Evolutionary conservation across 2,797 vertebrate species (phyloP).

Genomic region (Schizopygopsis malacanthus): DNA sequence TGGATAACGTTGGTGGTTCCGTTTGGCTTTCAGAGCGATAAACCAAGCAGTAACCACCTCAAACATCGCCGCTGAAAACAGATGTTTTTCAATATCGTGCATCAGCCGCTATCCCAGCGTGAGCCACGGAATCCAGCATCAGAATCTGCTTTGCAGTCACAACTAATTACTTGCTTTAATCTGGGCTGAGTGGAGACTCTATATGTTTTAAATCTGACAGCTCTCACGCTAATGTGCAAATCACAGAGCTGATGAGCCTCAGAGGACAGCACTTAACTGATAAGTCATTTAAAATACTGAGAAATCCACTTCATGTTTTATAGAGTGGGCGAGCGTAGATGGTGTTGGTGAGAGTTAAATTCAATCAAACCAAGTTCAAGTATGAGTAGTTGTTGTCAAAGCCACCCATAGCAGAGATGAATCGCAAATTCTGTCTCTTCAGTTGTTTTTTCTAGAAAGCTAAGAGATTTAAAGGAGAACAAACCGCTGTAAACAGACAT

Average conservation of each 20-base stretch:
- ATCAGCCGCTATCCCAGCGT: neutral
- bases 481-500: neutral
- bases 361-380: neutral
- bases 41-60: conserved; percentile 30
- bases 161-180: conserved; percentile 54
- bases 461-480: neutral
- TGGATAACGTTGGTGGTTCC: neutral
- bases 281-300: conserved; percentile 30
- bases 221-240: conserved; percentile 64
- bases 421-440: neutral
- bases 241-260: conserved; percentile 45
- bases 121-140: conserved; percentile 1
- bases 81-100: conserved; percentile 43
- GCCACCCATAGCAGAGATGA: neutral
- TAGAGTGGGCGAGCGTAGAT: neutral
- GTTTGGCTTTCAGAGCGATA: conserved; percentile 25
- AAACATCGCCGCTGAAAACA: conserved; percentile 56
- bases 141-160: conserved; percentile 33
- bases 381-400: neutral
- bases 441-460: neutral
- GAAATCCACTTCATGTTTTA: conserved; percentile 16
- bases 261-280: conserved; percentile 39
- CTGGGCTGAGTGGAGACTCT: conserved; percentile 52
- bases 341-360: neutral
- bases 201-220: conserved; percentile 57